A percentile compares a stretch with the other conserved stretches of the same genome.
Evolutionary conservation across 2,797 vertebrate genomes (phyloP).

Genomic region (Rachycentron canadum): DNA sequence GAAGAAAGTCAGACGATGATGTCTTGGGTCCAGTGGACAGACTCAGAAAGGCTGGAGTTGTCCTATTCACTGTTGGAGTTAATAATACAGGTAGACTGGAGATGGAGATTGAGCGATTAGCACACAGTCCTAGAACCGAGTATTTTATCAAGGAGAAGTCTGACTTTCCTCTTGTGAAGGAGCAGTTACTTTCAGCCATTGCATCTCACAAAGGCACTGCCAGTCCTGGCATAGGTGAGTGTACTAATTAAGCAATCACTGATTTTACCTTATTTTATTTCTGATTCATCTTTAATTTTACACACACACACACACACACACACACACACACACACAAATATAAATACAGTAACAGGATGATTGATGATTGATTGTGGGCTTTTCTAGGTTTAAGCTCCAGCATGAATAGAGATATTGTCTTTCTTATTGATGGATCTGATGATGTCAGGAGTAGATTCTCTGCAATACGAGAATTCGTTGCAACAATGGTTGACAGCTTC

Average conservation of each 20-base stretch:
- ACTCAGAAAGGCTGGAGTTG: slow-evolving; percentile 84
- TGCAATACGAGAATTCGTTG: slow-evolving; percentile 79
- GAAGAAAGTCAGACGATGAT: slow-evolving; percentile 87
- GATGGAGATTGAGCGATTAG: slow-evolving; percentile 86
- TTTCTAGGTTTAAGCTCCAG: slow-evolving; percentile 71
- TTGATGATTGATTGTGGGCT: slow-evolving; percentile 11
- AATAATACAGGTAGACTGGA: slow-evolving; percentile 82
- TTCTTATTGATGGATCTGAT: slow-evolving; percentile 87
- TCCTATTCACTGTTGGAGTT: slow-evolving; percentile 85
- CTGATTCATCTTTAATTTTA: too few species aligned
- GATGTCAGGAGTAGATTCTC: slow-evolving; percentile 79
- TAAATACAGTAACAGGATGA: too few species aligned
- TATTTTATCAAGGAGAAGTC: slow-evolving; percentile 84
- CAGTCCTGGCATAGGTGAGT: slow-evolving; percentile 73
- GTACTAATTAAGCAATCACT: slow-evolving; percentile 12
- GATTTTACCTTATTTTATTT: background rate
- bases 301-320: too few species aligned
- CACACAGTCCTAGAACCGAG: slow-evolving; percentile 80
- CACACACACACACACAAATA: too few species aligned
- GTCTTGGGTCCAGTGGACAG: slow-evolving; percentile 74
- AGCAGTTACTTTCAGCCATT: slow-evolving; percentile 69
- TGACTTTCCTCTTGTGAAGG: slow-evolving; percentile 78
- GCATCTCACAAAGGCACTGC: slow-evolving; percentile 52
- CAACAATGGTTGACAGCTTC: slow-evolving; percentile 72
- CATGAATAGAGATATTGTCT: slow-evolving; percentile 82